A percentile compares a stretch with the other conserved stretches of the same genome.
Evolutionary conservation across 64 coral and sea anemone genomes (phyloP).

Genomic region (Actinia tenebrosa): DNA sequence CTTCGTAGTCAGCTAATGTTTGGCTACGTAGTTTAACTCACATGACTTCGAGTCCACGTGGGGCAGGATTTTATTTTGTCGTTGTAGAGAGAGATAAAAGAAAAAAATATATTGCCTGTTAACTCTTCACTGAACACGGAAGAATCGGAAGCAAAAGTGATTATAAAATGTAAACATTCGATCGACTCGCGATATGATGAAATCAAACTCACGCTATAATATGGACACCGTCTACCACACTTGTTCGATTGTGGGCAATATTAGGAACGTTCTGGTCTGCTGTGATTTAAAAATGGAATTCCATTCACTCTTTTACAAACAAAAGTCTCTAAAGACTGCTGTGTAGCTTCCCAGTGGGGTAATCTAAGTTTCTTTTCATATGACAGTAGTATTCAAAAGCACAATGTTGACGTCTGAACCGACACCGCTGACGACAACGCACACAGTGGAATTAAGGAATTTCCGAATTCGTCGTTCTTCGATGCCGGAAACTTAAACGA

Average conservation of each 20-base stretch:
- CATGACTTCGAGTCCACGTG: conserved; percentile 17
- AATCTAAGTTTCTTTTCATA: not conserved
- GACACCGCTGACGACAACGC: not conserved
- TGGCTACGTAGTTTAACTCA: conserved; percentile 9
- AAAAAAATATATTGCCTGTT: not conserved
- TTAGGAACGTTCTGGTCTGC: not conserved
- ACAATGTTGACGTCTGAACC: not conserved
- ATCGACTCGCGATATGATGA: not conserved
- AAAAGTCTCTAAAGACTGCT: conserved; percentile 4
- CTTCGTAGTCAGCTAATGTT: not conserved
- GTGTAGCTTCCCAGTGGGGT: not conserved
- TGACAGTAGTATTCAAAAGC: not conserved
- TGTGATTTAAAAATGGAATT: not conserved
- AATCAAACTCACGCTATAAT: not conserved
- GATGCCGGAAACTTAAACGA: not conserved
- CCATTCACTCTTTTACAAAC: not conserved
- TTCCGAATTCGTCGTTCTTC: not conserved
- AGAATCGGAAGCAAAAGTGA: not conserved
- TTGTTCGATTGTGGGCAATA: not conserved
- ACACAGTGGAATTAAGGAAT: not conserved
- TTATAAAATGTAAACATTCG: conserved; percentile 11
- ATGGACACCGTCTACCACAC: not conserved
- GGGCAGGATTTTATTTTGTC: not conserved
- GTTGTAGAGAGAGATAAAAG: not conserved
- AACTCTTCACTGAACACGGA: not conserved